Evolutionary conservation across 2,113 vertebrate genomes (phyloP).

Genomic region (Xiphias gladius): DNA sequence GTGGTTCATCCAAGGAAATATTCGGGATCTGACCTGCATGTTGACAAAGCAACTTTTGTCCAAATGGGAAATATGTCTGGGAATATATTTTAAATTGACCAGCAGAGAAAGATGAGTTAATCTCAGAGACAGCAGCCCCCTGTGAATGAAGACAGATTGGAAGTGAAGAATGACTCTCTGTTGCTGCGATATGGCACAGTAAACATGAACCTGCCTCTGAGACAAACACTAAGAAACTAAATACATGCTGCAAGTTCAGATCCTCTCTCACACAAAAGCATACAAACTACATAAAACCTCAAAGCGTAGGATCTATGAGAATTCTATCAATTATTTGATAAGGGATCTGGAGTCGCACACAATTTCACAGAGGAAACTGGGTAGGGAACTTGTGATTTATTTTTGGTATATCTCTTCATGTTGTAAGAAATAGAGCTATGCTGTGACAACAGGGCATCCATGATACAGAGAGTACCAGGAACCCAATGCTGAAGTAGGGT

Average conservation of each 20-base stretch:
- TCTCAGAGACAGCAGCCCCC: slow-evolving; percentile 29
- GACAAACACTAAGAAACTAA: slow-evolving; percentile 36
- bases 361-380: slow-evolving; percentile 57
- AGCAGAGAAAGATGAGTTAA: slow-evolving; percentile 43
- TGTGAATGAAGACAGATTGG: slow-evolving; percentile 66
- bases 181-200: slow-evolving; percentile 34
- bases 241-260: slow-evolving; percentile 12
- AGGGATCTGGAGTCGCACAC: slow-evolving; percentile 53
- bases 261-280: slow-evolving; percentile 34
- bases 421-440: slow-evolving; percentile 35
- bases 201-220: slow-evolving; percentile 48
- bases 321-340: slow-evolving; percentile 76
- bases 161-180: slow-evolving; percentile 33
- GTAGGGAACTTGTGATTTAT: slow-evolving; percentile 67
- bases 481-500: slow-evolving; percentile 2
- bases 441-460: slow-evolving; percentile 26
- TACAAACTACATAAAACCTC: slow-evolving; percentile 50
- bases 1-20: slow-evolving; percentile 24
- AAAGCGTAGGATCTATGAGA: slow-evolving; percentile 14
- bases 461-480: slow-evolving; percentile 32
- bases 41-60: slow-evolving; percentile 32
- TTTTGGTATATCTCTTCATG: slow-evolving; percentile 55
- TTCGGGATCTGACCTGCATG: slow-evolving; percentile 53
- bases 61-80: slow-evolving; percentile 49
- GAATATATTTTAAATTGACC: slow-evolving; percentile 46